Evolutionary conservation across 2,113 vertebrate genomes (phyloP).

Genomic region (Perccottus glenii): DNA sequence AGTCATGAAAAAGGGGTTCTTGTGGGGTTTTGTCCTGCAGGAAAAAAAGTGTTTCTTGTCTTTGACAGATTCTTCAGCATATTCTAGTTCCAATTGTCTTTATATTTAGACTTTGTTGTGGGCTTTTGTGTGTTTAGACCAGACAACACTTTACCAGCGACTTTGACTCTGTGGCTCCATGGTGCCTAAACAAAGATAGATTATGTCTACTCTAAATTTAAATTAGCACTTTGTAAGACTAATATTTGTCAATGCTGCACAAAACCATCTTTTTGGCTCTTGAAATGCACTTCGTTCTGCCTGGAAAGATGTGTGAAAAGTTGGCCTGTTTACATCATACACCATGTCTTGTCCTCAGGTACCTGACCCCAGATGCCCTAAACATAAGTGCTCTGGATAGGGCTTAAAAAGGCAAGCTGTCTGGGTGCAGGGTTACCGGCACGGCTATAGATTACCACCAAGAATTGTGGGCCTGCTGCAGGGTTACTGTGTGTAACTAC

Average conservation of each 20-base stretch:
- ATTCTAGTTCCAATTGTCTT: too few relatives aligned
- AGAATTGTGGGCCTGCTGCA: constrained; percentile 29
- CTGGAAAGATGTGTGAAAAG: constrained; percentile 27
- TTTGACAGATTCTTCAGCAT: too few relatives aligned
- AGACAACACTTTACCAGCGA: too few relatives aligned
- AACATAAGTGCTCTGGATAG: constrained; percentile 26
- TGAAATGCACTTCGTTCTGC: constrained; percentile 8
- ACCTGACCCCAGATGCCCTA: constrained; percentile 40
- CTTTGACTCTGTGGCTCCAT: too few relatives aligned
- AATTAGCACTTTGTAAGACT: not conserved
- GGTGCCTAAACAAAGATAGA: too few relatives aligned
- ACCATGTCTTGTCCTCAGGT: constrained; percentile 30
- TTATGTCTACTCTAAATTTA: too few relatives aligned
- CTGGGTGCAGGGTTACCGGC: constrained; percentile 42
- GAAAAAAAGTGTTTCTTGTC: too few relatives aligned
- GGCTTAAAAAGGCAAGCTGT: constrained; percentile 39
- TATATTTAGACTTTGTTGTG: too few relatives aligned
- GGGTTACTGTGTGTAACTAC: constrained; percentile 51
- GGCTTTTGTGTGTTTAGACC: too few relatives aligned
- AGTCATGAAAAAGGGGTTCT: too few relatives aligned
- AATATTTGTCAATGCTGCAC: not conserved
- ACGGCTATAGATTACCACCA: constrained; percentile 37
- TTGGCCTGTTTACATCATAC: constrained; percentile 28
- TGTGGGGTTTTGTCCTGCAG: too few relatives aligned
- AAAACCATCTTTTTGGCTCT: not conserved